Evolutionary conservation across 2,113 vertebrate genomes (phyloP), one percentile per base, ranked within the genome.

Genomic region (Leiothrix lutea): DNA sequence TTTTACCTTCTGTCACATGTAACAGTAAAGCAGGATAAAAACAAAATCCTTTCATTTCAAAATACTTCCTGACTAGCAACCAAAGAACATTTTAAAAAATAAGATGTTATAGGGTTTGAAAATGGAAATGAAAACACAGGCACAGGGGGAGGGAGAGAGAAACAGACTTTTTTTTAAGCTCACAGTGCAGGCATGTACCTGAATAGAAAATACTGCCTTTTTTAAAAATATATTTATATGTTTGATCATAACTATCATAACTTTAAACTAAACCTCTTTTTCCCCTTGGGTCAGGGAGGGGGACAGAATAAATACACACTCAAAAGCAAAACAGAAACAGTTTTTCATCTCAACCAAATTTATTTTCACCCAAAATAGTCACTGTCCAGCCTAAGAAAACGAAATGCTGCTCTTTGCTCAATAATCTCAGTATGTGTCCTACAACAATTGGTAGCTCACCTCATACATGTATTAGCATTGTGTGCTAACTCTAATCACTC

Each of bases 401-500:
- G 0, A 29, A 70, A 54, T 4, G 7, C n/a, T 61, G 11, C 42
- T 44, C 35, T 86, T 48, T 65, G 40, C 36, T 83, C 20, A 60
- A 11, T 35, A 58, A 58, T 12, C 29, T 71, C 60, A 74, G 26
- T 7, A 54, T 16, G 33, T 64, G 31, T 38, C 44, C 67, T 38
- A 50, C 36, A 66, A 25, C 3, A n/a, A 72, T 13, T 38, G 6
- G 0, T 1, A 86, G 31, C 14, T 50, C 5, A 1, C 33, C 29
- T 50, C 36, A 47, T 4, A 25, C 36, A 28, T 0, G 3, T 13
- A 35, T 28, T 5, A 36, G 54, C 25, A 25, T 13, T n/a, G 35
- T 66, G 25, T 54, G 51, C 33, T 45, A 62, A 57, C 20, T 23
- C 50, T 42, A 28, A 69, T 60, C 53, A 47, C 26, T 51, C 36